Evolutionary conservation across 2,113 vertebrate genomes (phyloP).

Genomic region (Patagioenas fasciata): DNA sequence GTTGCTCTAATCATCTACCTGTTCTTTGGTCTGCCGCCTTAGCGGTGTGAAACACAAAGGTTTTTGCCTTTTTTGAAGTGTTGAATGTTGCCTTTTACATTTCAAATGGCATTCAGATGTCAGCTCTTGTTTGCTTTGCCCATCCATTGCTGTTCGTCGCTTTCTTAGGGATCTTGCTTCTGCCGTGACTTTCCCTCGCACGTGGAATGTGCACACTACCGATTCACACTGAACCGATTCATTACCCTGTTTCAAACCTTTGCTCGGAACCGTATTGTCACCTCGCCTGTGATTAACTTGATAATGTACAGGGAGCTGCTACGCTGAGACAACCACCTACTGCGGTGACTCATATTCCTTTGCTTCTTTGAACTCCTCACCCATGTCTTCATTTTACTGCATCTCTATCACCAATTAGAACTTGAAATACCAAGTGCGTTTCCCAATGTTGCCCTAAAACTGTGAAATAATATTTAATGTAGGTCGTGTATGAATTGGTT

Average conservation of each 20-base stretch:
- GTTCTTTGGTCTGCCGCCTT: not conserved
- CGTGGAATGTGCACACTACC: rapidly evolving
- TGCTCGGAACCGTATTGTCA: not conserved
- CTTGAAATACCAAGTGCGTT: not conserved
- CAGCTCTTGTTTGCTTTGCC: not conserved
- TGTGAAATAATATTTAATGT: not conserved
- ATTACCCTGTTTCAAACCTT: not conserved
- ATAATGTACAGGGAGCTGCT: not conserved
- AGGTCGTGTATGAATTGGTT: not conserved
- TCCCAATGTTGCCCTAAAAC: not conserved
- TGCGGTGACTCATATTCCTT: not conserved
- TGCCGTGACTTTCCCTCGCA: not conserved
- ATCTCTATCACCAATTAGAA: not conserved
- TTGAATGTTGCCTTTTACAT: not conserved
- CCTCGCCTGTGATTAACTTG: not conserved
- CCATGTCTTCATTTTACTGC: not conserved
- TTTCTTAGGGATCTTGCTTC: not conserved
- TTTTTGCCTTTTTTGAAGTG: not conserved
- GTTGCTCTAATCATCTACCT: not conserved
- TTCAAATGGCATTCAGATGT: not conserved
- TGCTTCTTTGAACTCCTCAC: not conserved
- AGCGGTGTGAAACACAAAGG: not conserved
- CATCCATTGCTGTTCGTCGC: not conserved
- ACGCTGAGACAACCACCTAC: not conserved
- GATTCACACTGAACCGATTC: not conserved